phyloP scores from a whole-genome alignment of 2,888 invertebrate genomes.

The Lysandra bellargus region DNA sequence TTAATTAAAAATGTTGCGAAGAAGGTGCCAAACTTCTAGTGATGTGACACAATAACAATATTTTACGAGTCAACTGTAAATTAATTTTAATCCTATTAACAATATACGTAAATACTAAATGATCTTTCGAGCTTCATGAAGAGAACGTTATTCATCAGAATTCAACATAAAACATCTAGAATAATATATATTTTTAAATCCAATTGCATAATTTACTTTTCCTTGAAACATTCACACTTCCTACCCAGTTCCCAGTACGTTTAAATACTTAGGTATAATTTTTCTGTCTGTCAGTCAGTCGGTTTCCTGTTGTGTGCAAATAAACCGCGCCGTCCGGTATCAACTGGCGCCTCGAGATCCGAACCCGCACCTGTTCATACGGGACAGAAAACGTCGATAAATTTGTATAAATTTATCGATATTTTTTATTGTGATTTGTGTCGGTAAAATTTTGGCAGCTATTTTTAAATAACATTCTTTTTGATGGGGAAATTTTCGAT shows the following conservation, averaged over 20 bases:
- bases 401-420: neutral
- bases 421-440: neutral
- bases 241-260: constrained; percentile 6
- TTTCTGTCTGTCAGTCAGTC: constrained; percentile 23
- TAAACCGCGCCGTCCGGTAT: constrained; percentile 23
- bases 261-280: constrained; percentile 21
- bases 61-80: too few species aligned
- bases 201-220: neutral
- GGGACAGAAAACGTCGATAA: neutral
- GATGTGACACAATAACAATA: too few species aligned
- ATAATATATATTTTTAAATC: neutral
- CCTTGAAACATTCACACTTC: neutral
- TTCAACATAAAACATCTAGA: neutral
- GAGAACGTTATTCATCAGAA: neutral
- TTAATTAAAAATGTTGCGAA: too few species aligned
- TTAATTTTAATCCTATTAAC: too few species aligned
- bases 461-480: neutral
- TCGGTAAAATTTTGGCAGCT: neutral
- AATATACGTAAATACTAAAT: too few species aligned
- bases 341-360: constrained; percentile 19
- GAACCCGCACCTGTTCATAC: constrained; percentile 1
- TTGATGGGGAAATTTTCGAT: neutral
- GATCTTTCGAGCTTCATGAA: too few species aligned
- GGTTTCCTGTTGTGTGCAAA: constrained; percentile 22
- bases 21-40: too few species aligned